Percentiles rank a stretch among this genome's conserved stretches.
These are phyloP conservation scores for Scytalopus superciliaris DNA, from an alignment of 2,113 vertebrate genomes.

Conservation along the genomic window DNA sequence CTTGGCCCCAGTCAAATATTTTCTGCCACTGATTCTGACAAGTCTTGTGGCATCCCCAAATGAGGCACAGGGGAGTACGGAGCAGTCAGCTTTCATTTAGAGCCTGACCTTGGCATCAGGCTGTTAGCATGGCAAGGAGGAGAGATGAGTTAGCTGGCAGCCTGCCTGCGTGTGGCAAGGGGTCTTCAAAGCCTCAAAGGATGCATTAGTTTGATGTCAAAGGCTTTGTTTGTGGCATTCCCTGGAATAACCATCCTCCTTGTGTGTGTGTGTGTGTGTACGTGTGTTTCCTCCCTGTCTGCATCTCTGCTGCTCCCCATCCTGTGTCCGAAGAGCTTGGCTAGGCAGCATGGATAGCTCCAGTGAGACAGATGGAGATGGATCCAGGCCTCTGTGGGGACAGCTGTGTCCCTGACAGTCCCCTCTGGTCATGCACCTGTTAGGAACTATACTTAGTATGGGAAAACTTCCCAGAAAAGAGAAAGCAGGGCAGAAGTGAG, in stretches of 20 bases:
- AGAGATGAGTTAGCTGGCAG: conserved; percentile 46
- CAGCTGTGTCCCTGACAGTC: conserved; percentile 65
- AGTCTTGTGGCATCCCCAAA: conserved; percentile 27
- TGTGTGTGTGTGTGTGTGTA: background rate
- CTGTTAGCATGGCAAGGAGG: conserved; percentile 20
- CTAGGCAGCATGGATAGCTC: background rate
- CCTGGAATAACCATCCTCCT: background rate
- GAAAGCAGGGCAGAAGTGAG: conserved; percentile 10
- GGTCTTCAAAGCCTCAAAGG: conserved; percentile 38
- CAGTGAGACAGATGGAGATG: conserved; percentile 54
- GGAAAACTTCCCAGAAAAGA: conserved; percentile 44
- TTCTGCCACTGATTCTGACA: background rate
- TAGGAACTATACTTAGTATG: conserved; percentile 74
- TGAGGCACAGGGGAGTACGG: conserved; percentile 6
- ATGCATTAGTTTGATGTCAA: conserved; percentile 44
- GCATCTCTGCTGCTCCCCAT: background rate
- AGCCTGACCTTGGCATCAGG: conserved; percentile 54
- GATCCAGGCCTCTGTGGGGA: conserved; percentile 48
- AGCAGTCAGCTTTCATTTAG: conserved; percentile 24
- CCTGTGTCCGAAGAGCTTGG: background rate
- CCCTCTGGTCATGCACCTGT: conserved; percentile 66
- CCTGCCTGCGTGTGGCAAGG: background rate
- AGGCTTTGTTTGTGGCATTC: conserved; percentile 16
- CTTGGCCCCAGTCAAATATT: background rate
- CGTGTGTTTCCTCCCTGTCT: background rate